Conservation (phyloP, 2,113 vertebrate genomes). For the Sebastes schlegelii region DNA sequence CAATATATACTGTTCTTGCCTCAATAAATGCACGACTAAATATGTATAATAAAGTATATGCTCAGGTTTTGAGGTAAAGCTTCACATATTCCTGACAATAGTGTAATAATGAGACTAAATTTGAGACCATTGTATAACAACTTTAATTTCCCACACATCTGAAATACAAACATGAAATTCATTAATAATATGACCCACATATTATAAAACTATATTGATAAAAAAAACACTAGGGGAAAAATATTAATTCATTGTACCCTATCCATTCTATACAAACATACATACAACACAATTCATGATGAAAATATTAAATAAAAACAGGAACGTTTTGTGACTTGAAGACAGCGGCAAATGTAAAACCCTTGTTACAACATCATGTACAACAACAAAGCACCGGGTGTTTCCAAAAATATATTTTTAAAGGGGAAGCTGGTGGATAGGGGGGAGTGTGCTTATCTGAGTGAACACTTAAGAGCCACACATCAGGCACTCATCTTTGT, state of each 20-base stretch:
- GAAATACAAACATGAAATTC: constrained; percentile 41
- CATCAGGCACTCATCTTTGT: constrained; percentile 94
- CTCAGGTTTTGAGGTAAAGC: neutral
- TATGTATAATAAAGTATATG: neutral
- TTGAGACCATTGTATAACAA: neutral
- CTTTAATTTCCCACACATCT: constrained; percentile 22
- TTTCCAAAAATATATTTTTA: constrained; percentile 2
- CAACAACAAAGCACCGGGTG: neutral
- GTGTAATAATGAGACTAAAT: neutral
- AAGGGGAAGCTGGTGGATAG: neutral
- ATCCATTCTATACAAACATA: constrained; percentile 60
- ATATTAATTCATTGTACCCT: constrained; percentile 15
- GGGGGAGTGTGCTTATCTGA: neutral
- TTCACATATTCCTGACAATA: neutral
- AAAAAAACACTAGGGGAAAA: constrained; percentile 6
- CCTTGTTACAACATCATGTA: neutral
- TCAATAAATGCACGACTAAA: neutral
- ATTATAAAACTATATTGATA: constrained; percentile 28
- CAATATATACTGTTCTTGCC: neutral
- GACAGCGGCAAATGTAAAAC: constrained; percentile 23
- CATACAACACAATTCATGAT: constrained; percentile 30
- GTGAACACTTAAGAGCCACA: constrained; percentile 88
- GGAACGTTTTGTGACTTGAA: constrained; percentile 10
- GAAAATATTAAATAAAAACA: constrained; percentile 62
- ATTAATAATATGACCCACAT: constrained; percentile 22